phyloP scores from a whole-genome alignment of 2,113 vertebrate genomes.

The Isurus oxyrinchus region DNA sequence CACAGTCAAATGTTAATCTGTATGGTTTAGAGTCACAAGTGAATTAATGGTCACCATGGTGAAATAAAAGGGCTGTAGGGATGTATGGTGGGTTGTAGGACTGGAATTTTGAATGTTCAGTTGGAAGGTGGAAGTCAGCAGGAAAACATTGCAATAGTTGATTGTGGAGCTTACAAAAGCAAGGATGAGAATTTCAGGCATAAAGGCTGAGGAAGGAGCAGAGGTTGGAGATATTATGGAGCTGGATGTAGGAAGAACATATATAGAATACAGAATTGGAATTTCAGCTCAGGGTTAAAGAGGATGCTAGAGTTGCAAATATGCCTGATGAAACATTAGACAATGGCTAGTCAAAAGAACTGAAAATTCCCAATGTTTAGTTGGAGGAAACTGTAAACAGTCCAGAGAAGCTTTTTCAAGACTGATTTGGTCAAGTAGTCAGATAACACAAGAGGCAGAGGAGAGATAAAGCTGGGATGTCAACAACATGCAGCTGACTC shows the following conservation, averaged over 20 bases:
- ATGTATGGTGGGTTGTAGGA: not conserved
- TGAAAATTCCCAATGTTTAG: too few species aligned
- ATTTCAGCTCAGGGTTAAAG: not conserved
- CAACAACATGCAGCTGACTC: too few species aligned
- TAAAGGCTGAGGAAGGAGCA: not conserved
- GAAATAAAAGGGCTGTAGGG: not conserved
- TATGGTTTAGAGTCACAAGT: not conserved
- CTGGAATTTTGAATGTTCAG: not conserved
- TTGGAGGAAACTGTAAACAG: not conserved
- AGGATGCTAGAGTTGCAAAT: too few species aligned
- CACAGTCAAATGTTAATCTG: not conserved
- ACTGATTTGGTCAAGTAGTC: not conserved
- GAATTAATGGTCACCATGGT: not conserved
- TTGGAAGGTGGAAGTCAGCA: not conserved
- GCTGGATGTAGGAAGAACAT: too few species aligned
- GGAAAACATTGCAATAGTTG: not conserved
- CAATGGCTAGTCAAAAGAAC: too few species aligned
- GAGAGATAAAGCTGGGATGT: too few species aligned
- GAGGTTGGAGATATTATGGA: not conserved
- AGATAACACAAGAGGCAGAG: not conserved
- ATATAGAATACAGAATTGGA: not conserved
- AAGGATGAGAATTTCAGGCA: not conserved
- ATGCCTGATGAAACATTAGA: too few species aligned
- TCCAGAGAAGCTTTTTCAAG: not conserved
- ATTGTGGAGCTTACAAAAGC: not conserved